Percentiles rank a stretch among this genome's conserved stretches.
Evolutionary conservation across 2,113 vertebrate species (phyloP).

Genomic region (Xyliphius kryptos): DNA sequence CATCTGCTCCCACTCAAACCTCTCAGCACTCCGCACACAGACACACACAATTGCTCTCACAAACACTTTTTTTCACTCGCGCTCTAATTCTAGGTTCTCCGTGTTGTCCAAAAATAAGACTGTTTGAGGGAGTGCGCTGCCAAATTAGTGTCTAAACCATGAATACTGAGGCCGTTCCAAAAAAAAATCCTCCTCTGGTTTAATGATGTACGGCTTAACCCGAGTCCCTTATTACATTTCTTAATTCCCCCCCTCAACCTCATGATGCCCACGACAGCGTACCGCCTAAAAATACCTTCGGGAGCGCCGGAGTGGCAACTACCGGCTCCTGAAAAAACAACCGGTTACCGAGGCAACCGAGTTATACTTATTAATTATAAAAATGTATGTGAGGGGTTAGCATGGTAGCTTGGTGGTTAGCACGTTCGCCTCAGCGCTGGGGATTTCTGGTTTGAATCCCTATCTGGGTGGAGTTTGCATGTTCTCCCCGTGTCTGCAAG

Average conservation of each 20-base stretch:
- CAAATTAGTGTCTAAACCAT: slow-evolving; percentile 50
- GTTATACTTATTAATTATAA: neutral
- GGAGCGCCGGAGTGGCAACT: no score
- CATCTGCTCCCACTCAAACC: slow-evolving; percentile 43
- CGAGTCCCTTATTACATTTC: no score
- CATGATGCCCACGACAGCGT: no score
- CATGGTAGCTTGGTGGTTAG: no score
- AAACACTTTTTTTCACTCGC: slow-evolving; percentile 29
- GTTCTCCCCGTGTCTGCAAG: no score
- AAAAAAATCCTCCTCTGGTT: slow-evolving; percentile 48
- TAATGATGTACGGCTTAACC: slow-evolving; percentile 49
- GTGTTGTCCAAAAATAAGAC: slow-evolving; percentile 51
- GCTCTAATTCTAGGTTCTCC: slow-evolving; percentile 53
- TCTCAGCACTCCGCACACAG: slow-evolving; percentile 26
- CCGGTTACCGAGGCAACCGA: slow-evolving; percentile 56
- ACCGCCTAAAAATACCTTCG: no score
- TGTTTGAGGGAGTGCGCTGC: slow-evolving; percentile 41
- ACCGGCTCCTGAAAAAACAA: slow-evolving; percentile 38
- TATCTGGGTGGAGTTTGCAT: no score
- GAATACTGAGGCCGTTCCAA: slow-evolving; percentile 33
- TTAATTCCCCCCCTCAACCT: no score
- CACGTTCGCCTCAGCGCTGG: no score
- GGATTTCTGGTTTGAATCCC: no score
- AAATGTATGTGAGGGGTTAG: no score
- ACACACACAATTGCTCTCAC: slow-evolving; percentile 13